Conservation (phyloP, 2,797 vertebrate species). For the Mareca penelope region DNA sequence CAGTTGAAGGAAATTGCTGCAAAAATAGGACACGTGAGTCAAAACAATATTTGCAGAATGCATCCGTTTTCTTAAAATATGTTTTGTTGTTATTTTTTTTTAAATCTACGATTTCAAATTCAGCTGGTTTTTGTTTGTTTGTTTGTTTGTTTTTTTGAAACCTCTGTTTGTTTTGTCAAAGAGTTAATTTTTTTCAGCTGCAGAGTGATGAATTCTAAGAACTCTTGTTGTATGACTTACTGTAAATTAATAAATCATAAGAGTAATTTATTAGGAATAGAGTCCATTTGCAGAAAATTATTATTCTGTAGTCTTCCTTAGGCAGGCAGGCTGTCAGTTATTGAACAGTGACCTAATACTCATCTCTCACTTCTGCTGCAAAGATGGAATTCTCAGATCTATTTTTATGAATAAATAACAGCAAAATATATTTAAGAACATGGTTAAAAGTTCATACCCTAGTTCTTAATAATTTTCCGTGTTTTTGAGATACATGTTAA, state of each 20-base stretch:
- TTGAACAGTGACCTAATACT: neutral
- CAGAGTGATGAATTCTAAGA: neutral
- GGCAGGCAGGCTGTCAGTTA: neutral
- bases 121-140: neutral
- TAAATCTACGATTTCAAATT: neutral
- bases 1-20: neutral
- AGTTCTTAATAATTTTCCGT: neutral
- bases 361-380: neutral
- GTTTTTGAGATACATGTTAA: neutral
- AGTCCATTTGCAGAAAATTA: neutral
- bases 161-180: neutral
- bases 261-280: neutral
- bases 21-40: neutral
- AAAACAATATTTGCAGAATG: neutral
- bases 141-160: neutral
- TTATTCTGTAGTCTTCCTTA: neutral
- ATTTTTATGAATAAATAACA: neutral
- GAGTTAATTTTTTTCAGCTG: neutral
- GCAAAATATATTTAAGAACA: neutral
- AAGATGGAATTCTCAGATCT: neutral
- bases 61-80: neutral
- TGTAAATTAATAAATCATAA: neutral
- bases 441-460: neutral
- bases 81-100: neutral
- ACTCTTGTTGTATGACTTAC: neutral